phyloP scores from a whole-genome alignment of 2,113 vertebrate genomes.

The Butorides virescens region DNA sequence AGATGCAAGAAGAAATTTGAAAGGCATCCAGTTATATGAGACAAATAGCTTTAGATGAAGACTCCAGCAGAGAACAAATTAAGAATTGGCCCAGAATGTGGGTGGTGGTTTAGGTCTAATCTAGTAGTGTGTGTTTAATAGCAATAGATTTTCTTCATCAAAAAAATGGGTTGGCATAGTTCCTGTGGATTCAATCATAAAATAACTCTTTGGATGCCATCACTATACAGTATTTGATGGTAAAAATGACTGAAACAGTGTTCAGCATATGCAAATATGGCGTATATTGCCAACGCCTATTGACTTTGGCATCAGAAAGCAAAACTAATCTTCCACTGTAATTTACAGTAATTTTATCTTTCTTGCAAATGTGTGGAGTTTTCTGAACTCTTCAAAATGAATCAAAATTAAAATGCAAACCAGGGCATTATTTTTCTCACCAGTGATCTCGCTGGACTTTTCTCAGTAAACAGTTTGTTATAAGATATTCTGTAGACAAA shows the following conservation, averaged over 20 bases:
- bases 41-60: slow-evolving; percentile 37
- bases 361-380: not conserved
- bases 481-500: not conserved
- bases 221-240: not conserved
- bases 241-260: not conserved
- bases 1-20: slow-evolving; percentile 42
- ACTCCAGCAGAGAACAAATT: slow-evolving; percentile 61
- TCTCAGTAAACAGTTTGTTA: not conserved
- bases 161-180: not conserved
- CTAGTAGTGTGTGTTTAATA: not conserved
- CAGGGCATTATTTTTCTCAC: not conserved
- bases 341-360: not conserved
- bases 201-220: not conserved
- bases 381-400: not conserved
- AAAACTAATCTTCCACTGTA: not conserved
- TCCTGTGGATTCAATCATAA: not conserved
- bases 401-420: not conserved
- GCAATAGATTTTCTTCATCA: not conserved
- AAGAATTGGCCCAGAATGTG: not conserved
- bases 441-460: not conserved
- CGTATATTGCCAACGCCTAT: not conserved
- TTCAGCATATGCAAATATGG: not conserved
- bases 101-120: slow-evolving; percentile 21
- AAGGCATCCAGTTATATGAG: slow-evolving; percentile 18
- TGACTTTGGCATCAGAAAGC: not conserved